Evolutionary conservation across 2,888 invertebrate genomes (phyloP).

Genomic region (Diogma glabrata): DNA sequence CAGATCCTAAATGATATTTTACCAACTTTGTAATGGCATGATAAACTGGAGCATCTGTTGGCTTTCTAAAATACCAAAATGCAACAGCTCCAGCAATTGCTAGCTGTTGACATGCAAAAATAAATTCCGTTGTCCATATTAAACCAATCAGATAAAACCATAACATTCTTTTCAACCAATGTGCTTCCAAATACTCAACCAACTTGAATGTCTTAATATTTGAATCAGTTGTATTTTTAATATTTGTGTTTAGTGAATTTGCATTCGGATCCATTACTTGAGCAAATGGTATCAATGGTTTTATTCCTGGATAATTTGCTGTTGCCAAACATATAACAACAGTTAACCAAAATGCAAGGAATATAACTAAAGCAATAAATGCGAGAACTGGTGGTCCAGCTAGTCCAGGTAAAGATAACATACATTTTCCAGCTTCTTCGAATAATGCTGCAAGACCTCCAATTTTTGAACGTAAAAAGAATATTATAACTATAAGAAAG

Average conservation of each 20-base stretch:
- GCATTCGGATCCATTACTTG: neutral
- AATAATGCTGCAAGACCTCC: slow-evolving; percentile 75
- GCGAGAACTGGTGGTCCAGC: slow-evolving; percentile 78
- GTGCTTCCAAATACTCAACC: slow-evolving; percentile 62
- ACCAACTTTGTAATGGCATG: slow-evolving; percentile 63
- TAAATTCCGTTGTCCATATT: slow-evolving; percentile 89
- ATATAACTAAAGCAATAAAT: slow-evolving; percentile 61
- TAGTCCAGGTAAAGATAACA: slow-evolving; percentile 71
- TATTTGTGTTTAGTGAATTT: slow-evolving; percentile 20
- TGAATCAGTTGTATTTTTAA: slow-evolving; percentile 23
- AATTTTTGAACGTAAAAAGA: slow-evolving; percentile 68
- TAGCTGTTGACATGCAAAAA: slow-evolving; percentile 89
- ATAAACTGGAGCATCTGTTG: slow-evolving; percentile 55
- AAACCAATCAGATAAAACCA: slow-evolving; percentile 85
- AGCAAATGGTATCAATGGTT: slow-evolving; percentile 29
- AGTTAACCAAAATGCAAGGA: slow-evolving; percentile 76
- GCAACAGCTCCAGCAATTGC: slow-evolving; percentile 87
- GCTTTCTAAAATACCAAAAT: slow-evolving; percentile 84
- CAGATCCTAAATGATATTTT: slow-evolving; percentile 87
- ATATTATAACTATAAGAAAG: slow-evolving; percentile 58
- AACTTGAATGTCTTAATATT: slow-evolving; percentile 42
- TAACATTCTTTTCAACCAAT: slow-evolving; percentile 85
- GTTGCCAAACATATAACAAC: slow-evolving; percentile 73
- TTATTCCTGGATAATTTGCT: slow-evolving; percentile 58
- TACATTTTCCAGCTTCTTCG: slow-evolving; percentile 79